A percentile compares a stretch with the other conserved stretches of the same genome.
These are phyloP conservation scores for Sanderia malayensis DNA, from an alignment of 30 jellyfish, hydroid and myxozoan species.

Conservation along the genomic window DNA sequence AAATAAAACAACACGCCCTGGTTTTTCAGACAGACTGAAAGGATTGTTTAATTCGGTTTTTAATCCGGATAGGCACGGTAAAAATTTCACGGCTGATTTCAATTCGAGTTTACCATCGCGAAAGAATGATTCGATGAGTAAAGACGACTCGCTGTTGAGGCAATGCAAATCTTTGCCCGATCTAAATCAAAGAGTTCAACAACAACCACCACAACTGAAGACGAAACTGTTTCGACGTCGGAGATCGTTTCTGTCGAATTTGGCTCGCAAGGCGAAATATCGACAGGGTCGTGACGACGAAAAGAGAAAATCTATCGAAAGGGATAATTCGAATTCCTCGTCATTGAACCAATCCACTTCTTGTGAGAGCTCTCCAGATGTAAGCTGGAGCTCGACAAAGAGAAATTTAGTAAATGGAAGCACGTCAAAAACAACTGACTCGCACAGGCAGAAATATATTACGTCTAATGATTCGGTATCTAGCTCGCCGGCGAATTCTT, in stretches of 20 bases:
- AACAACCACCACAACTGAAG: too few species aligned
- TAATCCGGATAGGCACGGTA: constrained; percentile 27
- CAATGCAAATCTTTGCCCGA: constrained; percentile 45
- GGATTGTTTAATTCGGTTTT: constrained; percentile 48
- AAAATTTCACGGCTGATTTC: not conserved
- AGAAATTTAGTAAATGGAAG: not conserved
- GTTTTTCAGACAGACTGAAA: constrained; percentile 32
- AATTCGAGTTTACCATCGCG: not conserved
- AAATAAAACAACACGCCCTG: not conserved
- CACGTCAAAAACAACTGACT: constrained; percentile 1
- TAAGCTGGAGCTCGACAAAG: constrained; percentile 2
- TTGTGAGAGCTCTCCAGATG: constrained; percentile 21
- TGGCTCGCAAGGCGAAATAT: constrained; percentile 33
- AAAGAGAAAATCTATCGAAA: too few species aligned
- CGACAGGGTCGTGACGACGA: constrained; percentile 7
- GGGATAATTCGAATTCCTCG: too few species aligned
- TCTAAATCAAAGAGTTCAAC: constrained; percentile 1
- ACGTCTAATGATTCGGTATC: constrained; percentile 8
- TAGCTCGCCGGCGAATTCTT: constrained; percentile 1
- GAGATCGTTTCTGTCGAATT: constrained; percentile 16
- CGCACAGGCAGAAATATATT: not conserved
- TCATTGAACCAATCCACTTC: not conserved
- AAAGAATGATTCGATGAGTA: not conserved
- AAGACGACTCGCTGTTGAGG: constrained; percentile 25
- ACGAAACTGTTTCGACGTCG: constrained; percentile 19